Conservation (phyloP, 2,113 vertebrate species). For the Rhabdornis inornatus region DNA sequence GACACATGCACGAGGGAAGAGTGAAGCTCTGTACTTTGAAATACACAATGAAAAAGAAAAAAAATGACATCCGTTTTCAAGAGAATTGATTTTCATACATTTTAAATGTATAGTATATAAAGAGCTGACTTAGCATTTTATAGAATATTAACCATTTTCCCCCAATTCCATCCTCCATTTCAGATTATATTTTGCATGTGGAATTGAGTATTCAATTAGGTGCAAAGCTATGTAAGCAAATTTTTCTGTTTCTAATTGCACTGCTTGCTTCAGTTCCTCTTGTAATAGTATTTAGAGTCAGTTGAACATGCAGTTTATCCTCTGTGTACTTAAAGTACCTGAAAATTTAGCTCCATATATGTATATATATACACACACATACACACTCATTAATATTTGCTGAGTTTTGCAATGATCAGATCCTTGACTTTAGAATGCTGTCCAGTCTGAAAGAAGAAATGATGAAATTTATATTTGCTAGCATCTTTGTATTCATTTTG, state of each 20-base stretch:
- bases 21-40: neutral
- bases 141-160: conserved; percentile 28
- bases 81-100: conserved; percentile 2
- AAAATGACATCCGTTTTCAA: neutral
- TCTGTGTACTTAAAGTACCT: conserved; percentile 22
- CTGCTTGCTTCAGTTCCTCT: conserved; percentile 50
- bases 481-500: conserved; percentile 9
- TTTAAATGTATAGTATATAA: neutral
- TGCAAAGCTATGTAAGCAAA: conserved; percentile 17
- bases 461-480: conserved; percentile 28
- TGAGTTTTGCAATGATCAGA: conserved; percentile 13
- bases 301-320: conserved; percentile 58
- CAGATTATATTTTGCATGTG: conserved; percentile 29
- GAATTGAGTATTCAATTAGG: conserved; percentile 61
- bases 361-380: neutral
- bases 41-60: neutral
- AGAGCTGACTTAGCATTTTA: neutral
- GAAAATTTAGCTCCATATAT: conserved; percentile 13
- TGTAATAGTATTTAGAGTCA: conserved; percentile 65
- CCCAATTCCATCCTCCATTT: neutral
- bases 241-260: conserved; percentile 68
- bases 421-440: neutral
- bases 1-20: neutral
- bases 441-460: neutral
- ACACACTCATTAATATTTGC: neutral